Percentiles rank a stretch among this genome's conserved stretches.
These are phyloP conservation scores for Nasonovia ribisnigri DNA, from an alignment of 2,888 invertebrate species.

Conservation along the genomic window DNA sequence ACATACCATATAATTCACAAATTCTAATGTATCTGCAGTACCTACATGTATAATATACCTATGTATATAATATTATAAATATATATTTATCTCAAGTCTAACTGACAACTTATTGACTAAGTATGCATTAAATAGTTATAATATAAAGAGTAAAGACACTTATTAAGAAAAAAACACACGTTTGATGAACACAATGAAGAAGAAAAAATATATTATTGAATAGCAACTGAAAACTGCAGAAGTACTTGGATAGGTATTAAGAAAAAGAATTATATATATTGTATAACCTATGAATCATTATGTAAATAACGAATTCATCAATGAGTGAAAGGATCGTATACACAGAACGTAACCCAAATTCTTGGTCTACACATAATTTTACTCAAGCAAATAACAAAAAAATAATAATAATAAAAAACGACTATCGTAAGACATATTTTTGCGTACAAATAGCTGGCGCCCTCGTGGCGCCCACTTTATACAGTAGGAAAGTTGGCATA, in stretches of 20 bases:
- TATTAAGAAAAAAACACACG: not conserved
- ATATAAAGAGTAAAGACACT: not conserved
- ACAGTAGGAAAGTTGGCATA: conserved; percentile 50
- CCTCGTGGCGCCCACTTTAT: conserved; percentile 55
- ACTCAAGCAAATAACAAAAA: conserved; percentile 47
- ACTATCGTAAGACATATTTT: conserved; percentile 32
- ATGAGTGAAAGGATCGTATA: conserved; percentile 54
- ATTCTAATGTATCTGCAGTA: not conserved
- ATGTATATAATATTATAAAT: not conserved
- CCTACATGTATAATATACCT: not conserved
- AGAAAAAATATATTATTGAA: not conserved
- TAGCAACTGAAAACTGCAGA: not conserved
- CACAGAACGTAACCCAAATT: conserved; percentile 53
- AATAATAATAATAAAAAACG: conserved; percentile 27
- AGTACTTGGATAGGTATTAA: not conserved
- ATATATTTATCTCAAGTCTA: not conserved
- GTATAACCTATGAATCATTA: conserved; percentile 40
- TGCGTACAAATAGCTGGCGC: conserved; percentile 51
- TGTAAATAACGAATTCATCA: conserved; percentile 58
- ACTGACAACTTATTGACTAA: not conserved
- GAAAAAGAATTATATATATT: not conserved
- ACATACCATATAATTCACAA: not conserved
- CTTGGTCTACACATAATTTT: conserved; percentile 29
- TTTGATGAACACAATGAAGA: not conserved
- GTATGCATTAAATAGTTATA: not conserved